Percentiles rank a stretch among this genome's conserved stretches.
These are phyloP conservation scores for Drosophila prostipennis DNA, from an alignment of 2,888 invertebrate genomes.

Conservation along the genomic window DNA sequence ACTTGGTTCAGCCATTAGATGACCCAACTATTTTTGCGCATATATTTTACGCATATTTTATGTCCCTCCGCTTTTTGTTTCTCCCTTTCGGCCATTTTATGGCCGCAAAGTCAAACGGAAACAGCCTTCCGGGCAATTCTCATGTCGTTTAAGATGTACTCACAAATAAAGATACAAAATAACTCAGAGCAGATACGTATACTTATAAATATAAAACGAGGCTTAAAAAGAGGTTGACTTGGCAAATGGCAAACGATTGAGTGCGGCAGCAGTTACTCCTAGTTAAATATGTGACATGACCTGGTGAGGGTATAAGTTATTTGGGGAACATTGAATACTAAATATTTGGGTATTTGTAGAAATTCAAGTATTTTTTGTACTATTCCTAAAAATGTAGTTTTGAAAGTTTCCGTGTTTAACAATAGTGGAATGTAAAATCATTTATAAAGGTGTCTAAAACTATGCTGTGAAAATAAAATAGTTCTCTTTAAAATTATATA, in stretches of 20 bases:
- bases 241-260: constrained; percentile 15
- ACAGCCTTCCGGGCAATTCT: constrained; percentile 25
- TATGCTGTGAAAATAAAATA: not conserved
- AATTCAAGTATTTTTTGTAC: too few species aligned
- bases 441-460: not conserved
- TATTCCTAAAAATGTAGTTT: too few species aligned
- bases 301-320: constrained; percentile 1
- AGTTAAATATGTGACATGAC: constrained; percentile 2
- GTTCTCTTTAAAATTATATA: too few species aligned
- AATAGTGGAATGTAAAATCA: too few species aligned
- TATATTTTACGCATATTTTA: constrained; percentile 74
- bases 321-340: not conserved
- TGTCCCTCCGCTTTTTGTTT: constrained; percentile 47
- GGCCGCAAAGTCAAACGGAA: constrained; percentile 41
- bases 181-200: constrained; percentile 9
- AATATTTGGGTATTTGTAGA: not conserved
- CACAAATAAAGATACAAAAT: constrained; percentile 43
- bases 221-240: constrained; percentile 27
- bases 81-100: constrained; percentile 41
- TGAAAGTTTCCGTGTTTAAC: too few species aligned
- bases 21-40: constrained; percentile 68
- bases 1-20: constrained; percentile 77
- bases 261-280: constrained; percentile 20
- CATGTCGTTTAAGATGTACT: constrained; percentile 37
- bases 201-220: constrained; percentile 20